Conservation (phyloP, 1,140 invertebrate genomes). For the Bombyx mandarina region DNA sequence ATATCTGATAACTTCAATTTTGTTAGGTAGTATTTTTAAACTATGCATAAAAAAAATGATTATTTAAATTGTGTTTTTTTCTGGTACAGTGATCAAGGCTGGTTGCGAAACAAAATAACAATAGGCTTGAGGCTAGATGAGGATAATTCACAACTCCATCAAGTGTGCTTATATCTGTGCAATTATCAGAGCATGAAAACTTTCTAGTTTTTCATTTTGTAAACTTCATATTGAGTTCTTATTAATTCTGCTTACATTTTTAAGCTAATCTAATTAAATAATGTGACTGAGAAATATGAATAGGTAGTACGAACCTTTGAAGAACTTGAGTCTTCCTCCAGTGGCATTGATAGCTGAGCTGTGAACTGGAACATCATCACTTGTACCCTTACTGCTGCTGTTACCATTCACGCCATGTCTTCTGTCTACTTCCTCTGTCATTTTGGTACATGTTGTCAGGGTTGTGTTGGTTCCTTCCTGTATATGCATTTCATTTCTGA, state of each 20-base stretch:
- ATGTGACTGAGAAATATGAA: neutral
- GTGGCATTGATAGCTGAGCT: constrained; percentile 42
- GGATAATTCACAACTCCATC: constrained; percentile 55
- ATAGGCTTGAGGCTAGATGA: constrained; percentile 48
- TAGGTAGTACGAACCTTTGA: constrained; percentile 67
- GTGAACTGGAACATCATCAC: constrained; percentile 50
- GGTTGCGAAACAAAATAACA: constrained; percentile 55
- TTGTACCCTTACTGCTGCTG: constrained; percentile 67
- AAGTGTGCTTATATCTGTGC: constrained; percentile 50
- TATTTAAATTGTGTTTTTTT: constrained; percentile 19
- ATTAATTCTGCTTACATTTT: too few species aligned
- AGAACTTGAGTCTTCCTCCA: constrained; percentile 75
- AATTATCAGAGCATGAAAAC: constrained; percentile 70
- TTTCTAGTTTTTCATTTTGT: constrained; percentile 56
- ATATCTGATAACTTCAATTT: too few species aligned
- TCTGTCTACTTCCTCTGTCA: constrained; percentile 76
- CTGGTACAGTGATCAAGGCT: constrained; percentile 29
- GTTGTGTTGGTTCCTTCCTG: constrained; percentile 70
- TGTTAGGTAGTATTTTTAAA: neutral
- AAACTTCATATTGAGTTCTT: too few species aligned
- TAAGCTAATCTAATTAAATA: too few species aligned
- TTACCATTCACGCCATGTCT: constrained; percentile 76
- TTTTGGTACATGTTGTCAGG: constrained; percentile 77
- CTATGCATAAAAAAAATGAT: neutral
- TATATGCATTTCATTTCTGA: constrained; percentile 72